Conservation (phyloP, 2,113 vertebrate genomes). For the Paraplagusia blochii region DNA sequence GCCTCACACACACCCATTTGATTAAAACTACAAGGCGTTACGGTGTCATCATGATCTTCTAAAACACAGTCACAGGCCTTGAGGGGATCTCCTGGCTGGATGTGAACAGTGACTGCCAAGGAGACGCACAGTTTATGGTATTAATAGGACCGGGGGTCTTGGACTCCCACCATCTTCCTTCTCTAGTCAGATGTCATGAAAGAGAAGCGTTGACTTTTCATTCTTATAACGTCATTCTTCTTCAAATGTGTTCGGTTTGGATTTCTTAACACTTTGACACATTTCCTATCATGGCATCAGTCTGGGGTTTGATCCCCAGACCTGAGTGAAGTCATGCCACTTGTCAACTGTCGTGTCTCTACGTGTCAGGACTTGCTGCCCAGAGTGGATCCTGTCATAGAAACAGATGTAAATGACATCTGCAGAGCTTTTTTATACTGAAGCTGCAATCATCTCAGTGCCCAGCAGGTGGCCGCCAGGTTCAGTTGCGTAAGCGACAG, state of each 20-base stretch:
- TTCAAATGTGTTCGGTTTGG: constrained; percentile 8
- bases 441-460: constrained; percentile 50
- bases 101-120: not conserved
- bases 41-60: too few species aligned
- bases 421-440: constrained; percentile 57
- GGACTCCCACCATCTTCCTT: too few species aligned
- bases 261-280: constrained; percentile 24
- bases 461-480: constrained; percentile 56
- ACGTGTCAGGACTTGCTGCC: constrained; percentile 48
- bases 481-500: constrained; percentile 47
- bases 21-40: constrained; percentile 6
- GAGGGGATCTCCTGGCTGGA: too few species aligned
- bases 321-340: constrained; percentile 29
- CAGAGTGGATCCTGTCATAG: constrained; percentile 44
- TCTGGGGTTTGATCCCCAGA: constrained; percentile 23
- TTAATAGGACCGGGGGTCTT: too few species aligned
- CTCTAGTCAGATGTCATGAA: too few species aligned
- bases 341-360: constrained; percentile 28
- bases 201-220: not conserved
- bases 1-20: constrained; percentile 2
- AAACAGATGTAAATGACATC: constrained; percentile 51
- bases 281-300: constrained; percentile 20
- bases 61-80: too few species aligned
- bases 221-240: not conserved
- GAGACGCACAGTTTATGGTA: not conserved